Evolutionary conservation across 1,140 invertebrate genomes (phyloP).

Genomic region (Contarinia nasturtii): DNA sequence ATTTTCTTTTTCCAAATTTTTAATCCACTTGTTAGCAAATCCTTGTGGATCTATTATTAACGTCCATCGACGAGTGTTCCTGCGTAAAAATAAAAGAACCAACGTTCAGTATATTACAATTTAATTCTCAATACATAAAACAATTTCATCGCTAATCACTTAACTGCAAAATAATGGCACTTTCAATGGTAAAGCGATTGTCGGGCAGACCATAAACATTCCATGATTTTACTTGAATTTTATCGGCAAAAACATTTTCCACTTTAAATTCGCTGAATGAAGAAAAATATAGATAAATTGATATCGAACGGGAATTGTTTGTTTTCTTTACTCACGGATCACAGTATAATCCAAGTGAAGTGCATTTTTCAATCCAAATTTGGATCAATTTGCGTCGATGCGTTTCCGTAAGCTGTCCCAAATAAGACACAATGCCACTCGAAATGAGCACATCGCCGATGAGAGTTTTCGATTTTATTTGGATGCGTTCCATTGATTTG

Average conservation of each 20-base stretch:
- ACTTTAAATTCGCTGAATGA: slow-evolving; percentile 34
- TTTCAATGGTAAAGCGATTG: slow-evolving; percentile 80
- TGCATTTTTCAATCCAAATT: slow-evolving; percentile 50
- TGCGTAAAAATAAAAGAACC: slow-evolving; percentile 13
- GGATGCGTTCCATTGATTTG: no score
- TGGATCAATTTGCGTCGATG: slow-evolving; percentile 40
- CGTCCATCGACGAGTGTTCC: slow-evolving; percentile 69
- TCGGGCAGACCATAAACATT: slow-evolving; percentile 76
- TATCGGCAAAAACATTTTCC: slow-evolving; percentile 63
- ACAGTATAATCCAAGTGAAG: slow-evolving; percentile 49
- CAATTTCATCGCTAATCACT: slow-evolving; percentile 2
- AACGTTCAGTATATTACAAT: background rate
- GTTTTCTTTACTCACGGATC: slow-evolving; percentile 23
- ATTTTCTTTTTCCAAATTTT: slow-evolving; percentile 78
- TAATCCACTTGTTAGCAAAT: slow-evolving; percentile 88
- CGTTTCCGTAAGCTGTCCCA: slow-evolving; percentile 72
- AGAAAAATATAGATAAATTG: background rate
- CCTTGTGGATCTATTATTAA: slow-evolving; percentile 90
- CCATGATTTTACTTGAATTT: slow-evolving; percentile 77
- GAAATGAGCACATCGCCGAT: slow-evolving; percentile 70
- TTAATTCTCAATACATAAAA: background rate
- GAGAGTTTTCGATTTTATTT: no score
- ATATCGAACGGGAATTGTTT: background rate
- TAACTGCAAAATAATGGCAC: slow-evolving; percentile 72
- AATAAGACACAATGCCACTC: slow-evolving; percentile 74